Evolutionary conservation across 2,888 invertebrate genomes (phyloP).

Genomic region (Eupithecia pulchellata): DNA sequence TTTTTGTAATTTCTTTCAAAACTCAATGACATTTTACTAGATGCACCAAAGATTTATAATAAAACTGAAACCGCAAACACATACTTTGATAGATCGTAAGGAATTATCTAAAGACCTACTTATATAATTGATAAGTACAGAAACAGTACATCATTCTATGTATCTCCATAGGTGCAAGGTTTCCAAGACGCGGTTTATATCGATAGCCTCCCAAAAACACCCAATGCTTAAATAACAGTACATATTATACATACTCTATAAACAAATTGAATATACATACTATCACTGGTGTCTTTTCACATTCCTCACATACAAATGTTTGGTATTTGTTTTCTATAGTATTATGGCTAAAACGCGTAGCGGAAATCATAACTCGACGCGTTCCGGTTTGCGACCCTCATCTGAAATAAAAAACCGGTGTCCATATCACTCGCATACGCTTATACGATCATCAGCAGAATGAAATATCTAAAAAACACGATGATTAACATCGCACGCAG

Average conservation of each 20-base stretch:
- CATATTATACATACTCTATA: constrained; percentile 10
- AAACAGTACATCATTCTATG: constrained; percentile 4
- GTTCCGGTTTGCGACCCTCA: constrained; percentile 29
- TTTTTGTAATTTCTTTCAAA: background rate
- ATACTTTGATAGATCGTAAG: background rate
- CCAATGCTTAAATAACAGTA: constrained; percentile 2
- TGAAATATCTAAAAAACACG: constrained; percentile 26
- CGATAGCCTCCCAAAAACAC: background rate
- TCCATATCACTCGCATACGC: constrained; percentile 10
- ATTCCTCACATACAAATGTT: constrained; percentile 34
- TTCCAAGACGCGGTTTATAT: background rate
- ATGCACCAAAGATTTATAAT: background rate
- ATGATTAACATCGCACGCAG: constrained; percentile 31
- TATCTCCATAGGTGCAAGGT: background rate
- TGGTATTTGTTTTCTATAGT: constrained; percentile 39
- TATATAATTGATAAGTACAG: background rate
- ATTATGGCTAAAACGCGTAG: constrained; percentile 31
- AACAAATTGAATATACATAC: constrained; percentile 19
- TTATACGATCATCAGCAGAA: constrained; percentile 18
- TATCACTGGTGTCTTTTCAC: constrained; percentile 34
- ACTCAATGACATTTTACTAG: background rate
- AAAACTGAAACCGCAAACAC: background rate
- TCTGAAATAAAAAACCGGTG: constrained; percentile 31
- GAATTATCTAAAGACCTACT: background rate
- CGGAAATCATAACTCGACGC: constrained; percentile 36